Conservation (phyloP, 2,797 vertebrate genomes). For the Sphenodon punctatus region DNA sequence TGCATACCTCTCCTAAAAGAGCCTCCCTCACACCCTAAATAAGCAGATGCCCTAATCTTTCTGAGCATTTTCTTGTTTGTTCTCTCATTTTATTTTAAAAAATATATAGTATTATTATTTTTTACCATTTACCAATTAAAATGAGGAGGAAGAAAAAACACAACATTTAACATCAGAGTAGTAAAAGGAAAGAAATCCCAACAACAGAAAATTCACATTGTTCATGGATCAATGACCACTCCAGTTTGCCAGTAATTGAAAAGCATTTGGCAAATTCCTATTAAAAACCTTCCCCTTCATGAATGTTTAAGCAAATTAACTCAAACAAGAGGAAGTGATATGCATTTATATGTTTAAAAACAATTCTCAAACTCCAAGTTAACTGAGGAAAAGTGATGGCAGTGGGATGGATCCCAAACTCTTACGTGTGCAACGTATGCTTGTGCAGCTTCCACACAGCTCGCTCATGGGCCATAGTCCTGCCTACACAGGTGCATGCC, state of each 20-base stretch:
- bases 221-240: constrained; percentile 34
- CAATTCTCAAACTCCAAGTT: constrained; percentile 48
- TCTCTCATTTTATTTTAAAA: no score
- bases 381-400: constrained; percentile 28
- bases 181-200: neutral
- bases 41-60: neutral
- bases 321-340: constrained; percentile 41
- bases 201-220: constrained; percentile 29
- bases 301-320: constrained; percentile 65
- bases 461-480: no score
- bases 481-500: no score
- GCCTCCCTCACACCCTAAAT: no score
- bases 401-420: no score
- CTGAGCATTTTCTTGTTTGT: neutral
- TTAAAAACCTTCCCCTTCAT: constrained; percentile 39
- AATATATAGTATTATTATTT: no score
- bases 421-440: no score
- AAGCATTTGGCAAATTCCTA: constrained; percentile 49
- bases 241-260: constrained; percentile 46
- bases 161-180: constrained; percentile 6
- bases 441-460: no score
- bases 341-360: constrained; percentile 53
- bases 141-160: neutral
- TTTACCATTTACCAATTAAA: neutral
- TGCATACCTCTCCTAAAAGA: no score